Conservation (phyloP, 2,797 vertebrate genomes). For the Gobionotothen gibberifrons region DNA sequence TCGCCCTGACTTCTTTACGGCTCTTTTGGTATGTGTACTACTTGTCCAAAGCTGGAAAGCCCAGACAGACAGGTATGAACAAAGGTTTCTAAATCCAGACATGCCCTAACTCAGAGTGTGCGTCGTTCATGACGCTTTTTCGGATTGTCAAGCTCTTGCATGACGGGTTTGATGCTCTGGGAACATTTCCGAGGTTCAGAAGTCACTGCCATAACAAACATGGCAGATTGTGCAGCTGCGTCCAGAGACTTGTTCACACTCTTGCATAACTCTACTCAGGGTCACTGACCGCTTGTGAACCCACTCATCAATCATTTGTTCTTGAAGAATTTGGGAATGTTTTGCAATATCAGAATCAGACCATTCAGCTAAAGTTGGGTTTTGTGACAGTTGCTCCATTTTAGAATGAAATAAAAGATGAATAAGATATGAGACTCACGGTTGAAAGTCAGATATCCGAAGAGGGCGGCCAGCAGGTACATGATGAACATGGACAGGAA, state of each 20-base stretch:
- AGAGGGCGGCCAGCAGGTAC: constrained; percentile 97
- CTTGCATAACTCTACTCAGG: constrained; percentile 32
- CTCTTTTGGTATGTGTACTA: no score
- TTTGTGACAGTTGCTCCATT: no score
- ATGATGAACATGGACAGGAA: constrained; percentile 97
- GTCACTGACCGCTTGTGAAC: constrained; percentile 12
- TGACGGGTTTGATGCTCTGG: constrained; percentile 44
- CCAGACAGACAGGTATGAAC: no score
- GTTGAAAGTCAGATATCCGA: constrained; percentile 97
- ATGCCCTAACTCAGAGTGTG: no score
- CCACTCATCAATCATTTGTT: not conserved
- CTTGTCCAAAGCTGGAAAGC: no score
- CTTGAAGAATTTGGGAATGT: not conserved
- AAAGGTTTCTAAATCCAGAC: no score
- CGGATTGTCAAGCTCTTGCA: constrained; percentile 35
- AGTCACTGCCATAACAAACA: constrained; percentile 51
- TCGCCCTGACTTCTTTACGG: no score
- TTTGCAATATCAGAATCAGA: no score
- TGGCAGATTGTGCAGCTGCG: constrained; percentile 14
- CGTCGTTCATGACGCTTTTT: not conserved
- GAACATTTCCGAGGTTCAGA: constrained; percentile 19
- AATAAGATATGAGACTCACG: constrained; percentile 78
- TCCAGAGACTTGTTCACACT: constrained; percentile 51
- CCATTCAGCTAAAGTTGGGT: no score
- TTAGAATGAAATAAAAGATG: no score